These are phyloP conservation scores for Amia ocellicauda DNA, from an alignment of 2,113 vertebrate species.

Conservation along the genomic window DNA sequence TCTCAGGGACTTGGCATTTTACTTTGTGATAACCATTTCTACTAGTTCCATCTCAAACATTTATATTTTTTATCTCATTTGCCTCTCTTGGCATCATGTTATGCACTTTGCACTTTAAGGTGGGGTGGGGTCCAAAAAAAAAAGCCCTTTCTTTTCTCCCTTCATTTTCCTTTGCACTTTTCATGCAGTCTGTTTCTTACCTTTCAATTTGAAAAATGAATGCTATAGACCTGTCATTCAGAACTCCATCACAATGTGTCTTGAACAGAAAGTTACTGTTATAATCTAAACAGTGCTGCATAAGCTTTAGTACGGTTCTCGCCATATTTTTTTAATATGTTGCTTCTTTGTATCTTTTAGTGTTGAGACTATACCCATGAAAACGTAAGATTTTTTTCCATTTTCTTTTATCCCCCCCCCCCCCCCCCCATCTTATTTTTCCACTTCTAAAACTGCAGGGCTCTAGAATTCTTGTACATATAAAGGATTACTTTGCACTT, in stretches of 20 bases:
- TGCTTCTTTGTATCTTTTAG: slow-evolving; percentile 78
- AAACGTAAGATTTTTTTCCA: slow-evolving; percentile 77
- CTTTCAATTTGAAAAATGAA: background rate
- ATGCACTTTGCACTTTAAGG: slow-evolving; percentile 69
- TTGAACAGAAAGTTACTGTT: slow-evolving; percentile 25
- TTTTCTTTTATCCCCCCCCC: slow-evolving; percentile 33
- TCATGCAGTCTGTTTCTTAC: slow-evolving; percentile 8
- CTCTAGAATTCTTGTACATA: slow-evolving; percentile 26
- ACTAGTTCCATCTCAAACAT: slow-evolving; percentile 70
- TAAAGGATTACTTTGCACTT: slow-evolving; percentile 49
- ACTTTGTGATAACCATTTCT: slow-evolving; percentile 95
- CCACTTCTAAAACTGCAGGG: slow-evolving; percentile 30
- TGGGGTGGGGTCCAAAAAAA: slow-evolving; percentile 21
- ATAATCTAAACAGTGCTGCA: slow-evolving; percentile 27
- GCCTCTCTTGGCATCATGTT: slow-evolving; percentile 32
- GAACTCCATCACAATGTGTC: slow-evolving; percentile 30
- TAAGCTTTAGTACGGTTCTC: slow-evolving; percentile 35
- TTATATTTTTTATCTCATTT: slow-evolving; percentile 35
- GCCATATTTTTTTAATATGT: slow-evolving; percentile 42
- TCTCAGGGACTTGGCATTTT: slow-evolving; percentile 95
- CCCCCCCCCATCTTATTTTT: slow-evolving; percentile 21
- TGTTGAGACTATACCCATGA: slow-evolving; percentile 78
- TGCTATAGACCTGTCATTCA: slow-evolving; percentile 24
- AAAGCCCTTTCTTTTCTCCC: slow-evolving; percentile 27
- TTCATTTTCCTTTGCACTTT: slow-evolving; percentile 18